Conservation (phyloP, 2,888 invertebrate species). For the Mesorhabditis belari region DNA sequence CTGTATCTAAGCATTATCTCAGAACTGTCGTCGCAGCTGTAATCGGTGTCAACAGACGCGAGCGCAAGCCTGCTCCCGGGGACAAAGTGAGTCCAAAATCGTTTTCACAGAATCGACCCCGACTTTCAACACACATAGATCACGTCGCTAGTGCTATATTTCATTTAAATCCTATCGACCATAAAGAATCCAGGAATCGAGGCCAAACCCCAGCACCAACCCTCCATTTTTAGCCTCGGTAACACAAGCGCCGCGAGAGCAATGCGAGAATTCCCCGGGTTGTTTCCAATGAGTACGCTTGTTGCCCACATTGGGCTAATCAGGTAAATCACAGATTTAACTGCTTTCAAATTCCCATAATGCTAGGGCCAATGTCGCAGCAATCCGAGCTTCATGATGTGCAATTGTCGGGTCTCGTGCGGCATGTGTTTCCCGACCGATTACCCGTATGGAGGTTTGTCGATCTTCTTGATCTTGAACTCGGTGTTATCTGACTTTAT, state of each 20-base stretch:
- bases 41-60: constrained; percentile 30
- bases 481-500: not conserved
- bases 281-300: constrained; percentile 49
- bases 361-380: constrained; percentile 24
- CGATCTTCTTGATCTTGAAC: not conserved
- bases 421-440: constrained; percentile 45
- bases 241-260: constrained; percentile 10
- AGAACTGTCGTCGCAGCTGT: constrained; percentile 44
- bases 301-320: constrained; percentile 37
- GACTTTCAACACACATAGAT: no score
- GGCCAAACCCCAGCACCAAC: no score
- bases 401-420: constrained; percentile 50
- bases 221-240: constrained; percentile 10
- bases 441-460: constrained; percentile 40
- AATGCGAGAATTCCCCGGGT: constrained; percentile 35
- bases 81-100: not conserved
- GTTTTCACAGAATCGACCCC: no score
- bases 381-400: constrained; percentile 45
- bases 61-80: constrained; percentile 31
- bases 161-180: no score
- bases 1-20: not conserved
- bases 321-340: not conserved
- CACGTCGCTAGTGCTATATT: no score
- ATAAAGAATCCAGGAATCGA: no score
- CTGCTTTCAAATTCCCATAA: not conserved